Evolutionary conservation across 2,888 invertebrate genomes (phyloP), one percentile per base, ranked within the genome.

Genomic region (Conistra vaccinii): DNA sequence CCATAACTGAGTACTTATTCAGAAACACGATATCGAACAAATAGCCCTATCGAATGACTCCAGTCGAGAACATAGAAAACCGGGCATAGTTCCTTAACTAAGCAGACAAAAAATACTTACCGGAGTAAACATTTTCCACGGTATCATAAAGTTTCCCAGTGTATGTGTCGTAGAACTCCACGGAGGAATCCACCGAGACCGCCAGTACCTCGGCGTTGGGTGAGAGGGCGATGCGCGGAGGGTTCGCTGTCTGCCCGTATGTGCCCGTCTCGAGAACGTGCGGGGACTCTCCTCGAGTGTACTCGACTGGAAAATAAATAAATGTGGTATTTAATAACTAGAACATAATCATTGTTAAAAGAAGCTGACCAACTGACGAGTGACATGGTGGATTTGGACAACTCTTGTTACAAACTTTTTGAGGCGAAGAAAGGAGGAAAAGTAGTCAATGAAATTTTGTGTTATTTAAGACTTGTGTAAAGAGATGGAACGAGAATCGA

Each of bases 151-250:
- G 95, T 81, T 97, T 91, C 26, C 98, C 98, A 62, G 97, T 97
- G 82, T 97, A 94, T 0, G 97, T 97, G 69, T 97, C 98, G 95
- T 98, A 98, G 90, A 98, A 97, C 78, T 97, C 97, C 7, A 99
- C 91, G 26, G 96, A 96, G 55, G 97, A 95, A 70, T 97, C 97
- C 76, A 97, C 97, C 39, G 98, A 97, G 20, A 98, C 97, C 0
- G 97, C 98, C 20, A 98, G 94, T 29, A 98, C 98, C 89, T 98
- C 97, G 0, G 98, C 98, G 92, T 98, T 97, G 32, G 98, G 98
- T 23, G 98, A 98, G 61, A 99, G 94, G 0, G 98, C 98, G 73
- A 98, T 97, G 82, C 95, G 95, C 14, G 97, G 97, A 20, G 97
- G 92, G 69, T 94, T 94, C 1, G 95, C 96, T 1, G 96, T 95